These are phyloP conservation scores for Gobiocypris rarus DNA, from an alignment of 2,113 vertebrate genomes.

Conservation along the genomic window DNA sequence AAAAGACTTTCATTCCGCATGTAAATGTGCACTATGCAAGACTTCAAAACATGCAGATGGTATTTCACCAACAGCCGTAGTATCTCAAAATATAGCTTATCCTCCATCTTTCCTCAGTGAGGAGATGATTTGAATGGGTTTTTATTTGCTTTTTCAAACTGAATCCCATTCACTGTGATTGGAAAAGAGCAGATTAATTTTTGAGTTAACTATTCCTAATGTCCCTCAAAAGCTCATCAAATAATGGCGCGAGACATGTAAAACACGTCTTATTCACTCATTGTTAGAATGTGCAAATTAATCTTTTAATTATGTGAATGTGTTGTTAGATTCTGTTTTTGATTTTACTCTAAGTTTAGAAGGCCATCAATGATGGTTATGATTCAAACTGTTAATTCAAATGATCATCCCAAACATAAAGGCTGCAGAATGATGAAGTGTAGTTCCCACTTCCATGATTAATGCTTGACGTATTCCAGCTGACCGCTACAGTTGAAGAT, in stretches of 20 bases:
- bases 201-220: neutral
- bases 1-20: neutral
- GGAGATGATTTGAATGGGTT: neutral
- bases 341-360: neutral
- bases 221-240: neutral
- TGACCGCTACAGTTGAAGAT: constrained; percentile 31
- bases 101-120: neutral
- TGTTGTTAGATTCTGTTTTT: too few relatives aligned
- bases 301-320: neutral
- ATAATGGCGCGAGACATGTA: neutral
- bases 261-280: neutral
- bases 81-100: constrained; percentile 10
- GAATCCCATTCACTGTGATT: neutral
- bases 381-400: neutral
- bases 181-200: neutral
- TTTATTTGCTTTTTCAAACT: neutral
- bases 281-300: neutral
- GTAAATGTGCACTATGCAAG: constrained; percentile 16
- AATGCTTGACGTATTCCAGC: constrained; percentile 63
- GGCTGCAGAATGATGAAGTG: constrained; percentile 71
- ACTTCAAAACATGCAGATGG: neutral
- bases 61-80: neutral
- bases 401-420: neutral
- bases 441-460: constrained; percentile 74
- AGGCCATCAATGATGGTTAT: neutral